Evolutionary conservation across 2,113 vertebrate species (phyloP).

Genomic region (Lucifuga dentata): DNA sequence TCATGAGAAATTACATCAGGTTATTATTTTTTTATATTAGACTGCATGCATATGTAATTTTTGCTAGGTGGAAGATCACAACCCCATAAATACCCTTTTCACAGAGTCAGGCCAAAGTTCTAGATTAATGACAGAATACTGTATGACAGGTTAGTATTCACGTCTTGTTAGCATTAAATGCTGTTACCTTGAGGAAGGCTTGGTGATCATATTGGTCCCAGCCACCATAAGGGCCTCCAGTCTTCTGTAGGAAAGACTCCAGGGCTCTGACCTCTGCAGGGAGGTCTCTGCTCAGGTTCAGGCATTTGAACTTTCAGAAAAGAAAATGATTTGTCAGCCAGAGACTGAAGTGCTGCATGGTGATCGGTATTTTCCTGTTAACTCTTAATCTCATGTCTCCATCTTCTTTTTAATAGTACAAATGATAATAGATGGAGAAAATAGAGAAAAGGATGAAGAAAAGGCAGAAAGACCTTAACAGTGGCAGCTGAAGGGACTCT

Average conservation of each 20-base stretch:
- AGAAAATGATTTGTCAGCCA: not conserved
- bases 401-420: not conserved
- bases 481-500: constrained; percentile 60
- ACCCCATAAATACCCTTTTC: no score
- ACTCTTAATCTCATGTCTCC: not conserved
- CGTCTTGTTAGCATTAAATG: no score
- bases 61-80: no score
- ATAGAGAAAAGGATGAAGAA: not conserved
- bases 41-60: no score
- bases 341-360: not conserved
- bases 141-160: no score
- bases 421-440: not conserved
- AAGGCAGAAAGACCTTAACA: constrained; percentile 56
- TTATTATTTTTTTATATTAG: no score
- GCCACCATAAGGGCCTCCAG: constrained; percentile 87
- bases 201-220: constrained; percentile 94
- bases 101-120: no score
- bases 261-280: constrained; percentile 87
- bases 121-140: no score
- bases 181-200: constrained; percentile 82
- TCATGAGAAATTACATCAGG: no score
- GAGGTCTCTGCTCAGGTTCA: constrained; percentile 66
- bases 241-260: constrained; percentile 89
- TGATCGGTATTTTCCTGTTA: no score
- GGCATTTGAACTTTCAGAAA: constrained; percentile 59